Evolutionary conservation across 2,113 vertebrate genomes (phyloP), one percentile per base, ranked within the genome.

Genomic region (Tonatia bakeri): DNA sequence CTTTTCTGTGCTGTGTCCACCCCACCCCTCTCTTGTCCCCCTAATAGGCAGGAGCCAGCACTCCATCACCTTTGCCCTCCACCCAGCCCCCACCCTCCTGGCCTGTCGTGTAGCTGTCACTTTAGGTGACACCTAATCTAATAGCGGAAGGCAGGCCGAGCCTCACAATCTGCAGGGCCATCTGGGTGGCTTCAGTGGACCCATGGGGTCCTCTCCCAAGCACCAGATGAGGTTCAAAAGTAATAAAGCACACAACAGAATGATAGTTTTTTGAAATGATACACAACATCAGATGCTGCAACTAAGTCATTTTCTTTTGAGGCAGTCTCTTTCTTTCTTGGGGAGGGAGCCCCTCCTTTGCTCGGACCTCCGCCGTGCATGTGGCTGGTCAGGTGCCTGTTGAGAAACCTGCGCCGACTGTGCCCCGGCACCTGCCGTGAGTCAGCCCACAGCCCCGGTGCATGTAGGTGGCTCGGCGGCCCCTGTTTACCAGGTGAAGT

Each of bases 401-500:
- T 56, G 82, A 12, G n/a, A 52, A 28, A 1, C 7, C 36, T 8
- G 3, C 0, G 7, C 7, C 16, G 28, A 33, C 20, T 12, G 7
- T 1, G 43, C 50, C 7, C 26, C 26, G 26, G 24, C 15, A 16
- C 31, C 26, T 20, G 61, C 11, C 50, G 0, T 19, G 3, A 3
- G 3, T 7, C 45, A 38, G 64, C 1, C 45, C 5, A 19, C 7
- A 2, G 24, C n/a, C 65, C 13, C 15, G 15, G 17, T 1, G 28
- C 50, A 38, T 6, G 26, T 0, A 20, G 36, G 69, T 0, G 1
- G 5, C 12, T 40, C 22, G 0, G 3, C 0, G 5, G 31, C 14
- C 13, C 45, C 28, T 36, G 16, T 17, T 82, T 75, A n/a, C 82
- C 83, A 33, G 45, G n/a, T 54, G 75, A 61, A 72, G n/a, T 17